Base-by-base conservation (phyloP, 2,888 invertebrate species). In the Drosophila diplacantha region DNA sequence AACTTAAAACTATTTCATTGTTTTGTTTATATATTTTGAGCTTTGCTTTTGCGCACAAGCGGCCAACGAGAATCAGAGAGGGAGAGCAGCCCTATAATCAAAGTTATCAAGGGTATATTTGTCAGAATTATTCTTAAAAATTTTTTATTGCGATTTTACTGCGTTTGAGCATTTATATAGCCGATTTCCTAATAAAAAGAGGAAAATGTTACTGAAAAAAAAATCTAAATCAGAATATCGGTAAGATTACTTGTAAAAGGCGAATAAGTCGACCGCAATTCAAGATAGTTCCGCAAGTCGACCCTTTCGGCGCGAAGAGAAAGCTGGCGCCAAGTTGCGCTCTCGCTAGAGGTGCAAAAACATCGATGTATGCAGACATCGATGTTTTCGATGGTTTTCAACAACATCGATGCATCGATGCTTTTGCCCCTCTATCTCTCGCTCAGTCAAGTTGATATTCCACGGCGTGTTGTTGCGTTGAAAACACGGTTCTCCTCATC, bases 381-480 rank as follows among this genome's bases (percentile, higher is more conserved):
- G 22, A 22, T 22, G 22, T 22, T 20, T 5, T 22, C 22, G 5
- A 22, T 22, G 22, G 3, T 22, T 22, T 22, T 22, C 22, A 22
- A 22, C 22, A n/a, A n/a, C n/a, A n/a, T n/a, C n/a, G n/a, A n/a
- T n/a, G n/a, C n/a, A n/a, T n/a, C n/a, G n/a, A n/a, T n/a, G n/a
- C n/a, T n/a, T n/a, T n/a, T n/a, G n/a, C n/a, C n/a, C n/a, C n/a
- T n/a, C n/a, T n/a, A n/a, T n/a, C n/a, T n/a, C 47, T 20, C 34
- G 54, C 49, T 35, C 54, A 54, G 26, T 35, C 54, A 49, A 54
- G 34, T 44, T 53, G 31, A 41, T 31, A 39, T 37, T 37, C 3
- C 22, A 52, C 52, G 52, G 46, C 43, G 52, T 43, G 47, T 53
- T 24, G 32, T 46, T n/a, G 2, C 32, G 32, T 24, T 18, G 1